Evolutionary conservation across 2,113 vertebrate genomes (phyloP).

Genomic region (Pyrgilauda ruficollis): DNA sequence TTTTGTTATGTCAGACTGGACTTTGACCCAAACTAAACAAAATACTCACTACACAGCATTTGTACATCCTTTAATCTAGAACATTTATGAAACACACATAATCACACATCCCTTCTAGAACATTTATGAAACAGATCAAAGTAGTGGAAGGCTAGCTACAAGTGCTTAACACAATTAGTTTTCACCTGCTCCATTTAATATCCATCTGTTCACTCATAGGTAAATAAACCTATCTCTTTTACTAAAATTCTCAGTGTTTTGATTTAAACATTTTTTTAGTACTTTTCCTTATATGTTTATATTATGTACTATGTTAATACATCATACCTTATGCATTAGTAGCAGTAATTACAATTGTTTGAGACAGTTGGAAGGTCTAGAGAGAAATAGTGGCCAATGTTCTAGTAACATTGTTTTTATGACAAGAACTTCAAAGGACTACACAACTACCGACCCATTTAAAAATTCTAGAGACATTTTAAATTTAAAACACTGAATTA

Average conservation of each 20-base stretch:
- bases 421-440: neutral
- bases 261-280: neutral
- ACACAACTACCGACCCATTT: neutral
- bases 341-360: neutral
- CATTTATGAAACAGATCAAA: neutral
- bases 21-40: neutral
- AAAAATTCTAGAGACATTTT: neutral
- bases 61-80: neutral
- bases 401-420: neutral
- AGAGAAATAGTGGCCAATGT: neutral
- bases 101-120: neutral
- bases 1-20: neutral
- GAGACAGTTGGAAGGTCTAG: neutral
- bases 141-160: neutral
- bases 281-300: neutral
- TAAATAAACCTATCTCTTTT: neutral
- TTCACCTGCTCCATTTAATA: neutral
- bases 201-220: neutral
- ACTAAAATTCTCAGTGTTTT: neutral
- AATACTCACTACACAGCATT: neutral
- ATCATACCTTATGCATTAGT: neutral
- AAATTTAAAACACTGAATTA: neutral
- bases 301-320: neutral
- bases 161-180: neutral
- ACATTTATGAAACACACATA: neutral